These are phyloP conservation scores for Struthidea cinerea DNA, from an alignment of 2,113 vertebrate species.

Conservation along the genomic window DNA sequence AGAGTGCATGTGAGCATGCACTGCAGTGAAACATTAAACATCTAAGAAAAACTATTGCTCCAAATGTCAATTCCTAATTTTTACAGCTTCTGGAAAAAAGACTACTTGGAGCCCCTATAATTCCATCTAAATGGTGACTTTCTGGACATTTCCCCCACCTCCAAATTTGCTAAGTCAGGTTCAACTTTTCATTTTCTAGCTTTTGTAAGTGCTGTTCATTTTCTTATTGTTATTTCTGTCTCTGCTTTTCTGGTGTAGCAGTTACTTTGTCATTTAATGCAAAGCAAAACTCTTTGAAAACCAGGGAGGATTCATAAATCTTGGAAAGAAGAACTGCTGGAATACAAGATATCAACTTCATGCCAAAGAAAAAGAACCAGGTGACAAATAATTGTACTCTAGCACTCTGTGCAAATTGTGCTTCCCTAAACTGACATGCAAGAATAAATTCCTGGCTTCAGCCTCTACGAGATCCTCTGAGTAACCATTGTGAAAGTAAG, in stretches of 20 bases:
- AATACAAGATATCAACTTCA: neutral
- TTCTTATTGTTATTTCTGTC: neutral
- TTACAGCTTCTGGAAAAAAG: neutral
- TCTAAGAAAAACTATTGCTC: neutral
- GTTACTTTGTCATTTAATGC: neutral
- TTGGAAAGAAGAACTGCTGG: neutral
- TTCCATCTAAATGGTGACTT: neutral
- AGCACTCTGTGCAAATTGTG: neutral
- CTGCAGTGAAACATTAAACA: neutral
- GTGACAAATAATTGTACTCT: neutral
- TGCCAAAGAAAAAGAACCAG: neutral
- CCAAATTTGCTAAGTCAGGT: neutral
- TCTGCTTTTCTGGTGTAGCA: neutral
- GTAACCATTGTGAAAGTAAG: neutral
- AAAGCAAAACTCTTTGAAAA: constrained; percentile 21
- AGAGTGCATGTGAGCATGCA: neutral
- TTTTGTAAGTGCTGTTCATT: neutral
- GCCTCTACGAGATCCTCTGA: neutral
- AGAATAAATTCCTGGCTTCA: neutral
- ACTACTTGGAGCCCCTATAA: neutral
- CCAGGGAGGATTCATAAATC: neutral
- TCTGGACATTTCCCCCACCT: neutral
- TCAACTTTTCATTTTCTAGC: neutral
- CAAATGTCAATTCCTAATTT: neutral
- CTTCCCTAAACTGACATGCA: neutral